Evolutionary conservation across 2,113 vertebrate species (phyloP), one percentile per base, ranked within the genome.

Genomic region (Murina feae): DNA sequence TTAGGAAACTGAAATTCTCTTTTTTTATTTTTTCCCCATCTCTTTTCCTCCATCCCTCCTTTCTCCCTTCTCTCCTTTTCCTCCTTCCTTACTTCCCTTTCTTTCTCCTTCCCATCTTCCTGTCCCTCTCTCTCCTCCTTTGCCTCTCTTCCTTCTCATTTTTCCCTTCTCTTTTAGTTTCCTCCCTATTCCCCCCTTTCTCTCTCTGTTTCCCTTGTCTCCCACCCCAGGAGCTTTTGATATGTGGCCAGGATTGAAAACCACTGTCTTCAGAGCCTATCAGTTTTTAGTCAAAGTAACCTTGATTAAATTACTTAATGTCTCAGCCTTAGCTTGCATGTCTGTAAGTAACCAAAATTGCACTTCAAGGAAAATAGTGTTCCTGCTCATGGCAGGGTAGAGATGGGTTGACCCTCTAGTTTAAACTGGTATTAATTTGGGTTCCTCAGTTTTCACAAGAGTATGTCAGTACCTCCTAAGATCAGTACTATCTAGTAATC

Each of bases 311-410:
- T 83, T 89, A 47, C 44, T 68, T 81, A 35, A 53, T 87, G 44
- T 75, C 30, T 92, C 28, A 72, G 66, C 37, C 16, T 90, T 71
- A 44, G 68, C 37, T 84, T 93, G 5, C 44, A 16, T 6, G 1
- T 90, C 92, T 85, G 2, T 76, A 58, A 76, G 37, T 90, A 63
- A 85, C n/a, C 72, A 81, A 75, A 84, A 81, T 89, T 85, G 69
- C 53, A 76, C 55, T 71, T 85, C 78, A 93, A 91, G 60, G 47
- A 72, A 89, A 63, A 23, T 60, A 10, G 13, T 66, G 4, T 85
- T 32, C 28, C 35, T 72, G 39, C n/a, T 85, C 11, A 30, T 81
- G 20, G 44, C 84, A 32, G 13, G 86, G 4, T 60, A 25, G 47
- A 86, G 32, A 55, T 69, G 18, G 23, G 37, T 88, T 93, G 60